Percentiles rank a stretch among this genome's conserved stretches.
Evolutionary conservation across 2,113 vertebrate species (phyloP).

Genomic region (Bettongia penicillata): DNA sequence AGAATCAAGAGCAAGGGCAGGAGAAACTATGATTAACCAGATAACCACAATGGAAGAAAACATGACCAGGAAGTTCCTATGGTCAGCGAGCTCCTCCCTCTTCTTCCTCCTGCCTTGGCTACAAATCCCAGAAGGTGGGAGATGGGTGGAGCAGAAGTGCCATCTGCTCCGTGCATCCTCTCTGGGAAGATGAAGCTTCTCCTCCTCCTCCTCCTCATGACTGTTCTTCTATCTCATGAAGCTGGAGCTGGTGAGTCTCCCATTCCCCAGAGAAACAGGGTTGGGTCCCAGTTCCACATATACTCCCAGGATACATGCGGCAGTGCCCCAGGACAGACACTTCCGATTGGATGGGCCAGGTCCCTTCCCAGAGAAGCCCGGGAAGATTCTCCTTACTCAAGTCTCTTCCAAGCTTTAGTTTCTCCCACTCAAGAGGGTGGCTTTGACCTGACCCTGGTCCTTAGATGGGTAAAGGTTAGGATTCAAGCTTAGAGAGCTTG

Average conservation of each 20-base stretch:
- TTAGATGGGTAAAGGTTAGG: neutral
- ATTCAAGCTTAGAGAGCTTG: neutral
- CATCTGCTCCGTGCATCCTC: neutral
- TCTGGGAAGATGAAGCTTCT: conserved; percentile 49
- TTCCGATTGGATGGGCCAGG: neutral
- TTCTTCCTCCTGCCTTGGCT: neutral
- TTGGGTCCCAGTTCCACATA: neutral
- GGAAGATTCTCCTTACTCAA: neutral
- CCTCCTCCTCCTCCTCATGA: neutral
- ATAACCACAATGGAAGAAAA: neutral
- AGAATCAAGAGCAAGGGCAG: neutral
- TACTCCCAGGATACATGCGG: neutral
- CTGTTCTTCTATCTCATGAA: conserved; percentile 28
- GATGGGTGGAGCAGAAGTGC: neutral
- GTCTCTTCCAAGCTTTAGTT: neutral
- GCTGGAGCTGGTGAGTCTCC: conserved; percentile 57
- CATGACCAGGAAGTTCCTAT: neutral
- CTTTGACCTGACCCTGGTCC: neutral
- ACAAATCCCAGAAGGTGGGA: neutral
- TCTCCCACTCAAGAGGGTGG: neutral
- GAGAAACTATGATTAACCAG: neutral
- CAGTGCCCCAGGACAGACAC: neutral
- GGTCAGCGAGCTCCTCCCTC: neutral
- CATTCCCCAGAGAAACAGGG: neutral
- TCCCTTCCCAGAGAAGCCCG: neutral